These are phyloP conservation scores for Otocyon megalotis DNA, from an alignment of 2,113 vertebrate genomes.

Conservation along the genomic window DNA sequence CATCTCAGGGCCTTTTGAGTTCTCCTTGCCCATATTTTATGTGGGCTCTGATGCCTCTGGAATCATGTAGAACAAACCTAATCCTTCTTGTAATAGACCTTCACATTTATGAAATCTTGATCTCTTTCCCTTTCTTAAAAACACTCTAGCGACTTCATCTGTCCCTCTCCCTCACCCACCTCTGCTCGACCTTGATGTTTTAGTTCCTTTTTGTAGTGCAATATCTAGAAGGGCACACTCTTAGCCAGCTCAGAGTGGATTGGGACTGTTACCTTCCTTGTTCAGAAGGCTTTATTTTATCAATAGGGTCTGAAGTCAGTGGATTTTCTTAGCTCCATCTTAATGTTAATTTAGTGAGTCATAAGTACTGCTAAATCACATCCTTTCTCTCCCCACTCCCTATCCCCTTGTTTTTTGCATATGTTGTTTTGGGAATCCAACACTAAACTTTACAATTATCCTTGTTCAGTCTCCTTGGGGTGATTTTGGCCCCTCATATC, in stretches of 20 bases:
- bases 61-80: not conserved
- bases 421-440: not conserved
- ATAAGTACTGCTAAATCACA: not conserved
- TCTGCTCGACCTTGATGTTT: not conserved
- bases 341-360: constrained; percentile 42
- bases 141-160: not conserved
- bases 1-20: constrained; percentile 12
- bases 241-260: not conserved
- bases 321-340: not conserved
- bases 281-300: constrained; percentile 8
- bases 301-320: not conserved
- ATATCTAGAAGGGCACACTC: not conserved
- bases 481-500: not conserved
- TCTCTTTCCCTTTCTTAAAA: constrained; percentile 32
- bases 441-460: constrained; percentile 3
- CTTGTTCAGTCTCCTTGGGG: constrained; percentile 25
- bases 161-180: not conserved
- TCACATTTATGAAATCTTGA: constrained; percentile 12
- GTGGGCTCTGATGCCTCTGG: constrained; percentile 5
- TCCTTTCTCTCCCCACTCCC: not conserved
- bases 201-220: constrained; percentile 6
- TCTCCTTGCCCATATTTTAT: not conserved
- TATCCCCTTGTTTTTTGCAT: not conserved
- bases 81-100: constrained; percentile 16
- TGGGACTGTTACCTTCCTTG: not conserved